Conservation (phyloP, 2,888 invertebrate genomes). For the Caenorhabditis sp. region DNA sequence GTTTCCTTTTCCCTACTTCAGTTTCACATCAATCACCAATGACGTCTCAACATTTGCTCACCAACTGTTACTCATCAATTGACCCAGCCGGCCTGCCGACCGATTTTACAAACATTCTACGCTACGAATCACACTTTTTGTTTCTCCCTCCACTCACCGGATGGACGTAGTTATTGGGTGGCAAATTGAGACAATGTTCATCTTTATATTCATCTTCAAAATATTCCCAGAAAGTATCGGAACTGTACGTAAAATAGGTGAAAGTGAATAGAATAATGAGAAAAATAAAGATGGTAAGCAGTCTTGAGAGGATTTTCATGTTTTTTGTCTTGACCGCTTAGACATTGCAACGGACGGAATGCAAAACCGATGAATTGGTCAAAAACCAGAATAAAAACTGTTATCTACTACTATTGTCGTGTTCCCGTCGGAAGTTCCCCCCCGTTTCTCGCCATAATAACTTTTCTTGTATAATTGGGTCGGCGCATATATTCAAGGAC, state of each 20-base stretch:
- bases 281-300: constrained; percentile 29
- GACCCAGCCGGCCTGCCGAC: background rate
- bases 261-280: constrained; percentile 1
- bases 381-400: constrained; percentile 43
- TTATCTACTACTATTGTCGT: constrained; percentile 34
- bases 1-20: background rate
- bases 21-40: background rate
- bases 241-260: background rate
- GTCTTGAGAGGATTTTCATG: constrained; percentile 39
- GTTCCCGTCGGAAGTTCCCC: constrained; percentile 22
- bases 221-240: constrained; percentile 12
- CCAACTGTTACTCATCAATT: constrained; percentile 21
- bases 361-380: constrained; percentile 2
- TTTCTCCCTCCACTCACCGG: constrained; percentile 50
- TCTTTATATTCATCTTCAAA: constrained; percentile 36
- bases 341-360: constrained; percentile 1
- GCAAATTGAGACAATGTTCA: constrained; percentile 49
- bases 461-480: constrained; percentile 49
- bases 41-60: constrained; percentile 7
- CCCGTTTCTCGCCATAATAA: constrained; percentile 34
- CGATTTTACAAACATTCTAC: background rate
- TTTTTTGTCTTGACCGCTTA: constrained; percentile 11
- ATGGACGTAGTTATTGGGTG: constrained; percentile 54
- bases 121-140: constrained; percentile 16
- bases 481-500: constrained; percentile 55